Base-by-base conservation (phyloP, 1,140 invertebrate genomes). In the Bombus huntii region DNA sequence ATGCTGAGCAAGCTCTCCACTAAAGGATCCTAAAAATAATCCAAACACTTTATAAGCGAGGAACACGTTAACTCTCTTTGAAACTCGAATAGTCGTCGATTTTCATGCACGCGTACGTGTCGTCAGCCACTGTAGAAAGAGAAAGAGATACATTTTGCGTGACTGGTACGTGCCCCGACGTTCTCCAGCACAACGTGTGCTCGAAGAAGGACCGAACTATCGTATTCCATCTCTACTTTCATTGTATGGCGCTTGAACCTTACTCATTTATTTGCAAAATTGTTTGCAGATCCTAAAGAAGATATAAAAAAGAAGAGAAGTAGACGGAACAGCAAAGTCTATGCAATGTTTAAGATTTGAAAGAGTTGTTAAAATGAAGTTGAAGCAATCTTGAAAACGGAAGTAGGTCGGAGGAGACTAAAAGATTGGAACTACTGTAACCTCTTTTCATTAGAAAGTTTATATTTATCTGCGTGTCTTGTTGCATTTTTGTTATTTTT, bases 71-170 rank as follows among this genome's bases (percentile, higher is more conserved):
- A n/a, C 31, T 37, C 59, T 66, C 28, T 10, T 42, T 68, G 83
- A 74, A 85, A 72, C 15, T 42, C 66, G 76, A 79, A 85, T 53
- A 42, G 53, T 73, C 77, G 37, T 53, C 66, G 71, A 84, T 87
- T 87, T 89, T 71, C 78, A 77, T 84, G 81, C 68, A 82, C 57
- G 13, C 86, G 88, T 84, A 84, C 88, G 77, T 90, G 88, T 88
- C 89, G 66, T 12, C 73, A 81, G 66, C 62, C 59, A 65, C 65
- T 66, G 39, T 47, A 76, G 68, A 88, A 87, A 89, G 81, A 91
- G 83, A 89, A 92, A 90, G 89, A 86, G 75, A 81, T 62, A 85
- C 87, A 89, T 88, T 93, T 92, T 88, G 91, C 91, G 88, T 88
- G 89, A 87, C 75, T 82, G 76, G 86, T 92, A 93, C 92, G 92